Percentiles rank a stretch among this genome's conserved stretches.
phyloP scores from a whole-genome alignment of 2,113 vertebrate species.

The Lepus timidus region DNA sequence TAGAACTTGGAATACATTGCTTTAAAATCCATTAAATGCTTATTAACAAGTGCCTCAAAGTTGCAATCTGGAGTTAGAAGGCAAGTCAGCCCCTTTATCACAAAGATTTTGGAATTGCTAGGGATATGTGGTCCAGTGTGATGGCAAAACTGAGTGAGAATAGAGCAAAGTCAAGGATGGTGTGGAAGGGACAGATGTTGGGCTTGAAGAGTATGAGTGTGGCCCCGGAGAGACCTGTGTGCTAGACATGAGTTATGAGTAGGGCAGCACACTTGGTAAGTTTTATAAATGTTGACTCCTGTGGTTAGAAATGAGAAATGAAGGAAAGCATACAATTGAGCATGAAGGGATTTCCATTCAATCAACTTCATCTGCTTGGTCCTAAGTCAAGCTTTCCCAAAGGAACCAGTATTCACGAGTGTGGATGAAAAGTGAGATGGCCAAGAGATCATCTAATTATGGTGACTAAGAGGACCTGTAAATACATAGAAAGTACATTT shows the following conservation, averaged over 20 bases:
- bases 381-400: background rate
- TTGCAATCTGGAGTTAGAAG: background rate
- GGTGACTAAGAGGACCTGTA: background rate
- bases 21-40: background rate
- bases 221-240: fast-evolving
- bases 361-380: background rate
- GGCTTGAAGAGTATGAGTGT: background rate
- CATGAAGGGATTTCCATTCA: background rate
- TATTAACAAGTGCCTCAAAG: background rate
- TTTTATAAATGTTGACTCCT: background rate
- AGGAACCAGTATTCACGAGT: background rate
- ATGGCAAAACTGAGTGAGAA: background rate
- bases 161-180: background rate
- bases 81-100: background rate
- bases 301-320: background rate
- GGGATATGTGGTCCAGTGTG: background rate
- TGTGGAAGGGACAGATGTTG: fast-evolving
- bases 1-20: background rate
- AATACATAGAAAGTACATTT: background rate
- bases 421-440: background rate
- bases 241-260: background rate
- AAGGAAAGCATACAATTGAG: background rate
- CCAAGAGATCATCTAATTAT: background rate
- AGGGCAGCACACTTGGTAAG: too few species aligned
- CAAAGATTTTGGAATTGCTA: background rate